Base-by-base conservation (phyloP, 2,797 vertebrate genomes). In the Gallinago nigripennis region DNA sequence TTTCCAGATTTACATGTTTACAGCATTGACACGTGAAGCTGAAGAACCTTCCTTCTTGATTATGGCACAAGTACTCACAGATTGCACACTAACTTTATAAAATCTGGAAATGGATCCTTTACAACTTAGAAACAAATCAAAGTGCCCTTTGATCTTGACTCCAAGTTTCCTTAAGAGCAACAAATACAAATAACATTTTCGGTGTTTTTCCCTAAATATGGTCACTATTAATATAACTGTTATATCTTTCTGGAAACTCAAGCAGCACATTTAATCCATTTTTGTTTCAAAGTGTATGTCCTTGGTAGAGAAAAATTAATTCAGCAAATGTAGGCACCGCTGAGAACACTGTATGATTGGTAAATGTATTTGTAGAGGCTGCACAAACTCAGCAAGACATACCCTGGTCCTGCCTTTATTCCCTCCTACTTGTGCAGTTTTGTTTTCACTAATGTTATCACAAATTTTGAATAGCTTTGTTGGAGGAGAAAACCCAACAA, bases 1-100 rank as follows among this genome's bases (percentile, higher is more conserved):
- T 98, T 98, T 98, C 98, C 98, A 98, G 98, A 98, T 98, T 98
- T 94, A 97, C 97, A 97, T 98, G 98, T 98, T 98, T 98, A 98
- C 97, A 96, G 84, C 96, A 96, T 86, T 98, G 98, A 98, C 97
- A 97, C 98, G 96, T 98, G 97, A 97, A 96, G 91, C 96, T 78
- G 90, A 91, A 96, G 97, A 90, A 86, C 95, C 83, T 97, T 97
- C 96, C 82, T 97, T 96, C 97, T 97, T 86, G 76, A 73, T 97
- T 97, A 95, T 92, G 92, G 90, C 90, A 88, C 91, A 96, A 97
- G 95, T 89, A 88, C 88, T 97, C 93, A 94, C 97, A 97, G 95
- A 95, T 95, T 96, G 95, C 87, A 39, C 97, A 97, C 96, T 94
- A 96, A 96, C 96, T 98, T 97, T 94, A 96, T 97, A 96, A 97